Conservation (phyloP, 2,797 vertebrate genomes). For the Clamator glandarius region DNA sequence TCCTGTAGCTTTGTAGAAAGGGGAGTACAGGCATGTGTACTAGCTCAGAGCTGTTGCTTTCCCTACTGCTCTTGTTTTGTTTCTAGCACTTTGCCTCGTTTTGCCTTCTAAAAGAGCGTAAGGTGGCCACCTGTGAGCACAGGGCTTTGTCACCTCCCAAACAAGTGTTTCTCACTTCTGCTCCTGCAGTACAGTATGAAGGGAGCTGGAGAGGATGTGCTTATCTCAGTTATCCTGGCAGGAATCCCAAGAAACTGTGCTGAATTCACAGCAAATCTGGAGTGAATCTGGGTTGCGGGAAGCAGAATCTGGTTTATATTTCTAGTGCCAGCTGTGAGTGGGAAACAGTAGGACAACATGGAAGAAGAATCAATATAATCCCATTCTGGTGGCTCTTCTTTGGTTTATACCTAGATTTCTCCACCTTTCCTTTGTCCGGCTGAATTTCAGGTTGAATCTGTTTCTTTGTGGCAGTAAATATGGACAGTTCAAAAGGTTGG, state of each 20-base stretch:
- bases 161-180: neutral
- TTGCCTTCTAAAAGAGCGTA: neutral
- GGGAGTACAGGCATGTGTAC: too few species aligned
- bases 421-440: neutral
- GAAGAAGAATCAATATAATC: neutral
- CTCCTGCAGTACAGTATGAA: neutral
- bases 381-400: neutral
- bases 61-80: neutral
- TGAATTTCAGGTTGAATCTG: neutral
- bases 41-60: neutral
- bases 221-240: conserved; percentile 21
- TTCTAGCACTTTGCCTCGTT: neutral
- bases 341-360: neutral
- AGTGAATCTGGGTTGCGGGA: neutral
- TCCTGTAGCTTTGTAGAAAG: too few species aligned
- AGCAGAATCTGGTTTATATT: neutral
- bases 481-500: neutral
- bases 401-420: neutral
- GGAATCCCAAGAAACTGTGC: neutral
- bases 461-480: neutral
- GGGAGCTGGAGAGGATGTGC: neutral
- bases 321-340: conserved; percentile 11
- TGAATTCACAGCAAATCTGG: neutral
- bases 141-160: neutral
- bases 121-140: neutral